These are phyloP conservation scores for Diadumene lineata DNA, from an alignment of 92 coral and sea anemone species.

Conservation along the genomic window DNA sequence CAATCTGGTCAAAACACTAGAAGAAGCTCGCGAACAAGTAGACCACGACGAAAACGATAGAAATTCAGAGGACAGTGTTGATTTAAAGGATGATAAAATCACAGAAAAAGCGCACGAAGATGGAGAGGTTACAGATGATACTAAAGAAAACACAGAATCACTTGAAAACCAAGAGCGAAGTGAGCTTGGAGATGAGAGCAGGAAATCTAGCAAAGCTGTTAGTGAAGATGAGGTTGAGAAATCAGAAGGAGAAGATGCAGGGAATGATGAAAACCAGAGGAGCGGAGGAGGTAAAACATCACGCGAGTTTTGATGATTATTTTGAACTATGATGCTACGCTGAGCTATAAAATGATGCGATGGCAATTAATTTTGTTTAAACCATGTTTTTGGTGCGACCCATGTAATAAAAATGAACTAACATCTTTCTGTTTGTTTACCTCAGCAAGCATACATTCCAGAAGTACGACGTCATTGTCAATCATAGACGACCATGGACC, in stretches of 20 bases:
- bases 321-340: too few species aligned
- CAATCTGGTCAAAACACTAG: constrained; percentile 17
- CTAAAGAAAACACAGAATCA: background rate
- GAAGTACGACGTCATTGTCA: constrained; percentile 34
- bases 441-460: constrained; percentile 28
- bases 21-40: background rate
- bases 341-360: too few species aligned
- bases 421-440: background rate
- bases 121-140: constrained; percentile 1
- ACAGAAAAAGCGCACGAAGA: background rate
- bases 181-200: constrained; percentile 5
- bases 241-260: constrained; percentile 4
- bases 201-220: background rate
- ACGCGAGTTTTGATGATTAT: background rate
- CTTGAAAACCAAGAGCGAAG: background rate
- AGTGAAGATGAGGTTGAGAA: constrained; percentile 7
- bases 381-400: background rate
- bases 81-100: constrained; percentile 17
- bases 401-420: background rate
- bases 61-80: constrained; percentile 26
- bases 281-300: constrained; percentile 17
- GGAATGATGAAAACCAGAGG: background rate
- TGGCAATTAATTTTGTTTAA: too few species aligned
- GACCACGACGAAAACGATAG: constrained; percentile 14
- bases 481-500: constrained; percentile 42